These are phyloP conservation scores for Dynastes maya DNA, from an alignment of 2,888 invertebrate genomes.

Conservation along the genomic window DNA sequence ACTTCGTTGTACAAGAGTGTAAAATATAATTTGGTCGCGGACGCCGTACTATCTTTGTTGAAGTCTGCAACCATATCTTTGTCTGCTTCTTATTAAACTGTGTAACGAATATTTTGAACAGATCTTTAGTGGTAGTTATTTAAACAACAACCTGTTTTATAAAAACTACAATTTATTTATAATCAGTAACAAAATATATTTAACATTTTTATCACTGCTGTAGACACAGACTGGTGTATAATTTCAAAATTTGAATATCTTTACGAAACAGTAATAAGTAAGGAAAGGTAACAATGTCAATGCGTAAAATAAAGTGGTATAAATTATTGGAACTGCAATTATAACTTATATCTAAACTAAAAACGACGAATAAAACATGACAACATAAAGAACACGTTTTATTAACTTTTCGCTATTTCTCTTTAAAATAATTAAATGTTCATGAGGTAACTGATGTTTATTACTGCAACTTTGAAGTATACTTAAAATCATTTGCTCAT, in stretches of 20 bases:
- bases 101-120: too few species aligned
- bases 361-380: neutral
- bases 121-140: too few species aligned
- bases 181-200: conserved; percentile 8
- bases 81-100: too few species aligned
- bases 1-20: too few species aligned
- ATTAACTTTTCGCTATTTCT: neutral
- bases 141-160: neutral
- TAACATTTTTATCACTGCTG: neutral
- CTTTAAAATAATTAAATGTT: neutral
- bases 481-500: neutral
- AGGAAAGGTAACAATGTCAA: conserved; percentile 2
- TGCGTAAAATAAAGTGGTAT: neutral
- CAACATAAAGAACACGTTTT: neutral
- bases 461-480: neutral
- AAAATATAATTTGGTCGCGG: too few species aligned
- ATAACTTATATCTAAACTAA: neutral
- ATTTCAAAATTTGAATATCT: neutral
- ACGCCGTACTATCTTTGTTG: too few species aligned
- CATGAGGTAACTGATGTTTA: conserved; percentile 7
- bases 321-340: neutral
- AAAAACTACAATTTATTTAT: conserved; percentile 8
- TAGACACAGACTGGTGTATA: neutral
- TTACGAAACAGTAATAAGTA: neutral
- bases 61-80: too few species aligned